These are phyloP conservation scores for Macrocentrus cingulum DNA, from an alignment of 1,140 invertebrate genomes.

Conservation along the genomic window DNA sequence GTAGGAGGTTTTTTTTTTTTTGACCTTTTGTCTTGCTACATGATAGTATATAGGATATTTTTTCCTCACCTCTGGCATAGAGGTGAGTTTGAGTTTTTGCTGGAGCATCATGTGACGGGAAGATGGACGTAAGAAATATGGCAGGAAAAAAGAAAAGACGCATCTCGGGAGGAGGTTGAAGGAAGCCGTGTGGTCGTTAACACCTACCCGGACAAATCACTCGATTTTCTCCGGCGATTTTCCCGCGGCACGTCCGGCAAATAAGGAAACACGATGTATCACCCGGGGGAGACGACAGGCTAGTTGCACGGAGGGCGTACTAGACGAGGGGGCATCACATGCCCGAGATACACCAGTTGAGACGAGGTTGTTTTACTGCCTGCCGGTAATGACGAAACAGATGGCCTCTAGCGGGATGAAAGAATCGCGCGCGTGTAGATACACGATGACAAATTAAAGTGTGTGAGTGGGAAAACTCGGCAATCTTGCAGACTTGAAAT, in stretches of 20 bases:
- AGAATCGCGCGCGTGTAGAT: conserved; percentile 10
- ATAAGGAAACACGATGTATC: conserved; percentile 60
- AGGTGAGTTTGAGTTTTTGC: neutral
- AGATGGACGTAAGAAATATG: no score
- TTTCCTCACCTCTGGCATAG: no score
- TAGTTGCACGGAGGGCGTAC: conserved; percentile 18
- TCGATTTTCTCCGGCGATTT: conserved; percentile 59
- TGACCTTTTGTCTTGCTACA: no score
- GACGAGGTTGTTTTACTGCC: conserved; percentile 51
- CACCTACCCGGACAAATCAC: conserved; percentile 59
- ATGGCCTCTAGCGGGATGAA: conserved; percentile 50
- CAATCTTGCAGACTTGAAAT: no score
- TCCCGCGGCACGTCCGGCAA: conserved; percentile 56
- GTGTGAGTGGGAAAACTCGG: no score
- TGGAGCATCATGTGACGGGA: no score
- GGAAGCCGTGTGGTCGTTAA: conserved; percentile 43
- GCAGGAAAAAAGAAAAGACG: neutral
- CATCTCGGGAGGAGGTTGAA: neutral
- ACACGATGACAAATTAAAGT: conserved; percentile 5
- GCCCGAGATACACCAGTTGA: conserved; percentile 5
- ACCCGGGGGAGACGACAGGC: conserved; percentile 56
- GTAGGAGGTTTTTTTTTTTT: no score
- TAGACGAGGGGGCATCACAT: neutral
- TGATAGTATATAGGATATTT: neutral
- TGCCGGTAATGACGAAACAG: conserved; percentile 59